Base-by-base conservation (phyloP, 2,888 invertebrate species). In the Drosophila subquinaria region DNA sequence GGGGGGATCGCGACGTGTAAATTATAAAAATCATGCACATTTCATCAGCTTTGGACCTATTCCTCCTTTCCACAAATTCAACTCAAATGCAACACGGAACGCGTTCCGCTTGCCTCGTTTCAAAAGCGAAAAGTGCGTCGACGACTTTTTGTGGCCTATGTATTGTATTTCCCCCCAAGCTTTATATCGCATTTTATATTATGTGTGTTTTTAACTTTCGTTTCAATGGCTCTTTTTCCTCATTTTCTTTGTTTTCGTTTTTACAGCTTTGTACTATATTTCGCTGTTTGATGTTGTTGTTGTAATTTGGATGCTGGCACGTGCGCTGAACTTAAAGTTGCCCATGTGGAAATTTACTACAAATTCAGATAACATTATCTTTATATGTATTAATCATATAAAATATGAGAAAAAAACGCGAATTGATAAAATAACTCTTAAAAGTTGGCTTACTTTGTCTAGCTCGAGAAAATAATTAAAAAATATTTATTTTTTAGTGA, bases 101-200 rank as follows among this genome's bases (percentile, higher is more conserved):
- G 56, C 79, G 83, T 79, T 88, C 77, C 82, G 86, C 88, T 71
- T 82, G 64, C 68, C 47, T 82, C 66, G 75, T 73, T 60, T 71
- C 51, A 88, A 88, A 88, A 85, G 77, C 77, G 74, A 88, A 83
- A 85, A 85, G 75, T 88, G 88, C 83, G 80, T 88, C 83, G 72
- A 76, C 70, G 69, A 43, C 48, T 67, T 20, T 65, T 64, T 72
- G 68, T 79, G 55, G 55, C 48, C 71, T 52, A 65, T n/a, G n/a
- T n/a, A n/a, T 77, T 79, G 80, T 77, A 45, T 51, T 65, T 79
- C 70, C 43, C 63, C 45, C 45, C 55, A 9, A 50, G 70, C 70
- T 77, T 77, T 69, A 43, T 62, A 57, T 45, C 42, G 15, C 38
- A 42, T 69, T 65, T 52, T 53, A 30, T 55, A 62, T 68, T 50